Conservation (phyloP, 2,888 invertebrate genomes). For the Cerastis leucographa region DNA sequence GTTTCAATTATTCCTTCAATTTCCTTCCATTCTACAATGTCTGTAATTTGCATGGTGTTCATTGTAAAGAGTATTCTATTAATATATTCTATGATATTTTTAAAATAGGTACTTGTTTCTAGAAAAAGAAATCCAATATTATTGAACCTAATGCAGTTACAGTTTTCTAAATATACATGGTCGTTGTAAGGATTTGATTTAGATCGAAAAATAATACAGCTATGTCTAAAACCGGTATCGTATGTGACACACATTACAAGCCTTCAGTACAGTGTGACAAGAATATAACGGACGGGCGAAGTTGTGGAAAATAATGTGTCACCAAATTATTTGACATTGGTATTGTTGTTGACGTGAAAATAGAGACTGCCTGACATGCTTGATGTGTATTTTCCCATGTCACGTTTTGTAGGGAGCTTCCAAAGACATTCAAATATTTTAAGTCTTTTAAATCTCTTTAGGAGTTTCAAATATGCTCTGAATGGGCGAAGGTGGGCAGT, state of each 20-base stretch:
- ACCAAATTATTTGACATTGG: conserved; percentile 4
- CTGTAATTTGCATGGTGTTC: too few relatives aligned
- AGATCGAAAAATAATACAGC: conserved; percentile 48
- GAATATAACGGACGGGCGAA: conserved; percentile 61
- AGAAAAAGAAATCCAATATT: not conserved
- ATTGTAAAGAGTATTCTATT: not conserved
- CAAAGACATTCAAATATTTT: too few relatives aligned
- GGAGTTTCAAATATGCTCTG: not conserved
- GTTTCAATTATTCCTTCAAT: too few relatives aligned
- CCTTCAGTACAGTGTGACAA: conserved; percentile 43
- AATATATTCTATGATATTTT: not conserved
- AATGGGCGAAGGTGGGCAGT: not conserved
- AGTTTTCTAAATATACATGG: not conserved
- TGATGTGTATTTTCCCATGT: conserved; percentile 15
- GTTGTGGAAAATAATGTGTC: conserved; percentile 63
- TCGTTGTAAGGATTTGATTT: conserved; percentile 26
- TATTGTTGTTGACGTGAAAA: conserved; percentile 11
- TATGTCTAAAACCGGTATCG: conserved; percentile 43
- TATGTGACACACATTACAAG: conserved; percentile 53
- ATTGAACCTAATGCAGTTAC: not conserved
- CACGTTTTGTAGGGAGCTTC: not conserved
- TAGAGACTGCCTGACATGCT: conserved; percentile 3
- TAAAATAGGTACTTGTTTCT: not conserved
- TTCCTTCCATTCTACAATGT: too few relatives aligned
- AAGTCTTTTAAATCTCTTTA: too few relatives aligned